A percentile compares a stretch with the other conserved stretches of the same genome.
phyloP scores from a whole-genome alignment of 2,888 invertebrate genomes.

The Drosophila eohydei region DNA sequence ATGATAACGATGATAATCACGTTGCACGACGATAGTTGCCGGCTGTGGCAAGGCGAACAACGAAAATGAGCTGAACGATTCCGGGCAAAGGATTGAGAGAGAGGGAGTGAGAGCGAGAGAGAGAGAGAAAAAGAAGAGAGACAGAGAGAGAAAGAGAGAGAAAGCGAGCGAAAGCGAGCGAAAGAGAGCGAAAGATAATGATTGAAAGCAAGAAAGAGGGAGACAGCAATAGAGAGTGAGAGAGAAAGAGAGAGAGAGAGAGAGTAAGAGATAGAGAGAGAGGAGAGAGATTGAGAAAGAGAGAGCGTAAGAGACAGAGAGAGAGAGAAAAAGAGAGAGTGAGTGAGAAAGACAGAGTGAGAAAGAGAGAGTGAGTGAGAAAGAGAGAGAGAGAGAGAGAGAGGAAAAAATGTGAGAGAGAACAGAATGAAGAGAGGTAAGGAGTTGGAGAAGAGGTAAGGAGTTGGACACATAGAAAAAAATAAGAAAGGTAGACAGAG shows the following conservation, averaged over 20 bases:
- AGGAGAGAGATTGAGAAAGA: neutral
- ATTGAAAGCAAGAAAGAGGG: no score
- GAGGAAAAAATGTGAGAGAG: neutral
- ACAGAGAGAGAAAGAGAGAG: neutral
- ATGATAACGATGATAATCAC: constrained; percentile 17
- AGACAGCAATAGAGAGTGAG: no score
- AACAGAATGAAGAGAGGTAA: neutral
- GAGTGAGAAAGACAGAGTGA: neutral
- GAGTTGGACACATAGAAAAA: neutral
- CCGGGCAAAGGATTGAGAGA: neutral
- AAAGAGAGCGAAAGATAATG: neutral
- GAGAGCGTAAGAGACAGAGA: neutral
- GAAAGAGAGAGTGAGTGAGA: neutral
- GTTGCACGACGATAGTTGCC: constrained; percentile 19
- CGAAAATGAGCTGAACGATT: neutral
- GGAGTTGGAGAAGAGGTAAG: neutral
- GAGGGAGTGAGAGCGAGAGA: neutral
- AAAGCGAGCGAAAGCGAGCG: neutral
- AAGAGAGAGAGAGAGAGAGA: neutral
- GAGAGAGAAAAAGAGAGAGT: neutral
- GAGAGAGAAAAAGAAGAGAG: neutral
- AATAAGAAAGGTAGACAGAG: neutral
- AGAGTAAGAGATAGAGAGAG: no score
- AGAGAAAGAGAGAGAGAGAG: neutral
- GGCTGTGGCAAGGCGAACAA: constrained; percentile 10